Evolutionary conservation across 2,888 invertebrate genomes (phyloP).

Genomic region (Malachius bipustulatus): DNA sequence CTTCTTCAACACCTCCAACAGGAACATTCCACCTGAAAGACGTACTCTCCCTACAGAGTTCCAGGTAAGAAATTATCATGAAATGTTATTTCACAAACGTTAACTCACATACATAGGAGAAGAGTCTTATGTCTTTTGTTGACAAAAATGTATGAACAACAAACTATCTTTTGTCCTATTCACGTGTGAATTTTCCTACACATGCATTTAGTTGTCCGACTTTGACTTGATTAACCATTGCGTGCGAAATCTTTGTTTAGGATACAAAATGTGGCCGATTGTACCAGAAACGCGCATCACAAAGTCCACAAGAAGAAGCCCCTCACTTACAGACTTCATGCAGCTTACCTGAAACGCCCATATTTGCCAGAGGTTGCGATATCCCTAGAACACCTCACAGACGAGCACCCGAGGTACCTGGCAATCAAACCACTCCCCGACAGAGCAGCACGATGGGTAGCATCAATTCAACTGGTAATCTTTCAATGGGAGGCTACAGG

Average conservation of each 20-base stretch:
- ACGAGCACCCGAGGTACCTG: conserved; percentile 47
- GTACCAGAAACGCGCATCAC: conserved; percentile 38
- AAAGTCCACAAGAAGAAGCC: conserved; percentile 47
- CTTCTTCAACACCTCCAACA: conserved; percentile 37
- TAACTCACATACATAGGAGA: too few species aligned
- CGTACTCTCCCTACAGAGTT: too few species aligned
- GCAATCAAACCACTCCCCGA: conserved; percentile 48
- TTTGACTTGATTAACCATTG: too few species aligned
- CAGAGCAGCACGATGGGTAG: conserved; percentile 50
- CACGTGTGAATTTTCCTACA: too few species aligned
- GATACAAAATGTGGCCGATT: conserved; percentile 28
- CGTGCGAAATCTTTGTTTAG: too few species aligned
- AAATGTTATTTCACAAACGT: too few species aligned
- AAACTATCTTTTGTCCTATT: too few species aligned
- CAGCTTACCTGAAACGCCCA: conserved; percentile 79
- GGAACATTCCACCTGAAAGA: not conserved
- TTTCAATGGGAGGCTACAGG: conserved; percentile 27
- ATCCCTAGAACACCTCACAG: conserved; percentile 73
- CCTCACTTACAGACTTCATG: conserved; percentile 68
- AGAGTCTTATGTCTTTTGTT: too few species aligned
- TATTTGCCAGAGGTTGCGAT: conserved; percentile 75
- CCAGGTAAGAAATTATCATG: too few species aligned
- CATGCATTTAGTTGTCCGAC: too few species aligned
- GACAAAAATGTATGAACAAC: too few species aligned
- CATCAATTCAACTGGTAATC: conserved; percentile 43